Evolutionary conservation across 64 coral and sea anemone species (phyloP).

Genomic region (Acropora yongei): DNA sequence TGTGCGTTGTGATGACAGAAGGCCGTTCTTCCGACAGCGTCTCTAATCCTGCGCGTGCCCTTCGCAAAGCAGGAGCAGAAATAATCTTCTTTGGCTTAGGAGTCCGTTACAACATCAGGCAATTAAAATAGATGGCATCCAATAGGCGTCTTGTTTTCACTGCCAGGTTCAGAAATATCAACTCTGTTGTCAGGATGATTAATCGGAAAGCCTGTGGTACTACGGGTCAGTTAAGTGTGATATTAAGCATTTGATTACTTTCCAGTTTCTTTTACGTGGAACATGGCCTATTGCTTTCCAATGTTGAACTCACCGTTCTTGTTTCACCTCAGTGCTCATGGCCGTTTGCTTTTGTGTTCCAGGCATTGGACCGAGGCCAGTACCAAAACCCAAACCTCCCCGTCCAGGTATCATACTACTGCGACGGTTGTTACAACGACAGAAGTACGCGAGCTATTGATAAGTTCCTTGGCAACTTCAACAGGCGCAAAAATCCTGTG

Average conservation of each 20-base stretch:
- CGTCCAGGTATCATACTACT: constrained; percentile 23
- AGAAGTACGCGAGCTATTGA: constrained; percentile 34
- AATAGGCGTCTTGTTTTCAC: constrained; percentile 64
- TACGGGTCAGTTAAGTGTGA: constrained; percentile 7
- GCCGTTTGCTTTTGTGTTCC: not conserved
- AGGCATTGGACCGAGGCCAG: constrained; percentile 21
- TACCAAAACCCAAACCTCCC: constrained; percentile 13
- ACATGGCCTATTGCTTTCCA: not conserved
- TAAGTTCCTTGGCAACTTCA: constrained; percentile 32
- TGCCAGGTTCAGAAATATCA: constrained; percentile 58
- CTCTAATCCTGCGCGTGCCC: not conserved
- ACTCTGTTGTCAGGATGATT: constrained; percentile 50
- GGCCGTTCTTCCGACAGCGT: constrained; percentile 62
- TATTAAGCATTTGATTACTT: not conserved
- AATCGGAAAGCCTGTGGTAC: constrained; percentile 38
- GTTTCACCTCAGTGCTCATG: not conserved
- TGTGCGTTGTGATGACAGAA: constrained; percentile 64
- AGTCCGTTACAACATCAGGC: constrained; percentile 52
- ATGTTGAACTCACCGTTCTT: not conserved
- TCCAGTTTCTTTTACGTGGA: too few relatives aligned
- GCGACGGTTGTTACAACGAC: constrained; percentile 65
- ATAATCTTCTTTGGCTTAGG: constrained; percentile 52
- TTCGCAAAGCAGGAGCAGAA: constrained; percentile 39
- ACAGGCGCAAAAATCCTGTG: constrained; percentile 17
- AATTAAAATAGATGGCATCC: constrained; percentile 53